phyloP scores from a whole-genome alignment of 2,113 vertebrate species.

The Butorides virescens region DNA sequence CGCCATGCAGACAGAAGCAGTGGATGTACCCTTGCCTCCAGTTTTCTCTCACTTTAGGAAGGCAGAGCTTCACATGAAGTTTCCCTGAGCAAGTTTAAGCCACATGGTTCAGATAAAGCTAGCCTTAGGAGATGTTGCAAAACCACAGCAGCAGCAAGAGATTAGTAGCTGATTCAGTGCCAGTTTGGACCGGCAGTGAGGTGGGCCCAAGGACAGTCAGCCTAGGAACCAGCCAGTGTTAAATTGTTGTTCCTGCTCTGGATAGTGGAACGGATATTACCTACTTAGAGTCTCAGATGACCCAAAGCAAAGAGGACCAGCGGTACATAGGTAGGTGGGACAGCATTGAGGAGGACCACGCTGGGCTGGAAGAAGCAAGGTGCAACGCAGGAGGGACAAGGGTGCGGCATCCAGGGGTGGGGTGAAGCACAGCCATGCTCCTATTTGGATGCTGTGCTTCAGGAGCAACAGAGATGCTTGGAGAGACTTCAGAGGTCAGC shows the following conservation, averaged over 20 bases:
- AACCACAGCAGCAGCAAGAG: not conserved
- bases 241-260: not conserved
- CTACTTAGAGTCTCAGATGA: not conserved
- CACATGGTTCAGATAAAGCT: not conserved
- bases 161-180: too few relatives aligned
- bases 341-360: not conserved
- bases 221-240: not conserved
- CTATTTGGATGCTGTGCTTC: fast-evolving
- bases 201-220: fast-evolving
- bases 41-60: not conserved
- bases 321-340: fast-evolving
- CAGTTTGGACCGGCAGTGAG: fast-evolving
- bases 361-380: not conserved
- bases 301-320: not conserved
- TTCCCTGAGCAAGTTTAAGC: not conserved
- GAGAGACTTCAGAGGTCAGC: not conserved
- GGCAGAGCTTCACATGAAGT: fast-evolving
- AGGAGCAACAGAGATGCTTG: not conserved
- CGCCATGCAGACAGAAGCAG: fast-evolving
- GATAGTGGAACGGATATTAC: not conserved
- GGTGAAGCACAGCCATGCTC: not conserved
- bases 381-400: fast-evolving
- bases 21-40: not conserved
- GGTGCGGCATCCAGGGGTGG: not conserved
- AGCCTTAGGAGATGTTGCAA: not conserved